A percentile compares a stretch with the other conserved stretches of the same genome.
Conservation (phyloP, 1,140 invertebrate species). For the Mesaphorura yosii region DNA sequence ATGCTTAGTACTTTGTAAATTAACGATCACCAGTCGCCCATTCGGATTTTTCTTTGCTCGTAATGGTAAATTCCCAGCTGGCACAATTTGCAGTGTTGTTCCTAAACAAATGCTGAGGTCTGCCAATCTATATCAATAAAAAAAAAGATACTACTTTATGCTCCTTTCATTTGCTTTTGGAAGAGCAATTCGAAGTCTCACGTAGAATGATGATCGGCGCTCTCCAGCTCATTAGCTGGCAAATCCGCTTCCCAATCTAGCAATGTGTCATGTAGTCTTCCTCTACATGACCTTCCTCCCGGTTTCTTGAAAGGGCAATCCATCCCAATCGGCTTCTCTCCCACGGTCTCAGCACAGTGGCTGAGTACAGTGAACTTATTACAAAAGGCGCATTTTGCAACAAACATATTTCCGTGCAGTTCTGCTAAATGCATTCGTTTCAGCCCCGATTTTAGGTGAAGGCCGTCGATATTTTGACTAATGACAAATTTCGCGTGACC, state of each 20-base stretch:
- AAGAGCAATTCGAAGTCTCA: constrained; percentile 38
- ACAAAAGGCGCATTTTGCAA: constrained; percentile 86
- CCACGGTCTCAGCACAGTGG: constrained; percentile 56
- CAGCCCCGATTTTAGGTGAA: constrained; percentile 84
- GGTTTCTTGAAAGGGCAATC: constrained; percentile 52
- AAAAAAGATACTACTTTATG: constrained; percentile 11
- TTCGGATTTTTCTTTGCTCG: constrained; percentile 68
- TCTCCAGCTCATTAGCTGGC: constrained; percentile 74
- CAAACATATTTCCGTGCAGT: constrained; percentile 96
- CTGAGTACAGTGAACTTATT: constrained; percentile 57
- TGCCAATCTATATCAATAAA: constrained; percentile 54
- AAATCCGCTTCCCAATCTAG: constrained; percentile 97
- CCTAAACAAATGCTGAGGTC: constrained; percentile 89
- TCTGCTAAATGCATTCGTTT: constrained; percentile 69
- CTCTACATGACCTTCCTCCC: constrained; percentile 62
- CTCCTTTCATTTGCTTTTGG: constrained; percentile 3
- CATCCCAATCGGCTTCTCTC: constrained; percentile 71
- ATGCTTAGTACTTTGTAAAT: constrained; percentile 93
- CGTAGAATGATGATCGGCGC: constrained; percentile 78
- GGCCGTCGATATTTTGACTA: constrained; percentile 95
- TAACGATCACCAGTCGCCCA: constrained; percentile 84
- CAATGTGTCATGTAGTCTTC: constrained; percentile 78
- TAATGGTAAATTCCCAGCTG: constrained; percentile 87
- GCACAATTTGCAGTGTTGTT: constrained; percentile 93
- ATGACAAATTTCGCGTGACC: constrained; percentile 74